Conservation (phyloP, 1,140 invertebrate genomes). For the Caerostris darwini region DNA sequence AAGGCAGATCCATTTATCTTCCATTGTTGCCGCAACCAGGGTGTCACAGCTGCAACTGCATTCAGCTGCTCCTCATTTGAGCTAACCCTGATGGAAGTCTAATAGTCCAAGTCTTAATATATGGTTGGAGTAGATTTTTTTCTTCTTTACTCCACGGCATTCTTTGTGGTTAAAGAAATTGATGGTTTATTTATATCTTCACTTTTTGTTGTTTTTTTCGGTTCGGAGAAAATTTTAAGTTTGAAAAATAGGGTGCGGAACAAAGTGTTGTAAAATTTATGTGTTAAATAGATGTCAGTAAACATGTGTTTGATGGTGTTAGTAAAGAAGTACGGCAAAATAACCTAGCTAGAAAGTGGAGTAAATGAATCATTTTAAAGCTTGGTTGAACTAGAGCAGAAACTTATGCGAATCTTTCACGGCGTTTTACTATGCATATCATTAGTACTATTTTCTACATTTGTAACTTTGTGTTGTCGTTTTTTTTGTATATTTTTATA, state of each 20-base stretch:
- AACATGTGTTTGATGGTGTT: too few species aligned
- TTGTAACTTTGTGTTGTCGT: too few species aligned
- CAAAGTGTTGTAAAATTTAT: neutral
- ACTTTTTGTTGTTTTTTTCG: neutral
- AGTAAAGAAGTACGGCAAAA: too few species aligned
- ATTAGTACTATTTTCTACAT: too few species aligned
- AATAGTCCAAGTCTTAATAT: neutral
- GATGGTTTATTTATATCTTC: neutral
- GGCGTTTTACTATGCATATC: too few species aligned
- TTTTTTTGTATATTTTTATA: too few species aligned
- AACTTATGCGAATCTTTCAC: too few species aligned
- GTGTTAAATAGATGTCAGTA: too few species aligned
- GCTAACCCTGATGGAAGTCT: neutral
- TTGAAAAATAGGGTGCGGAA: neutral
- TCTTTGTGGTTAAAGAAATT: neutral
- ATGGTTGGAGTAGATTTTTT: too few species aligned
- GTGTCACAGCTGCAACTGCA: neutral
- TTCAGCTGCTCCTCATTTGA: neutral
- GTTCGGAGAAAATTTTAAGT: neutral
- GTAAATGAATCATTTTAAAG: too few species aligned
- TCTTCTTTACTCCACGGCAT: neutral
- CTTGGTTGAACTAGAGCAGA: too few species aligned
- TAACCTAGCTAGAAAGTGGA: too few species aligned
- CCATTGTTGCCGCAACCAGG: neutral
- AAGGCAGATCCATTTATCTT: neutral